A percentile compares a stretch with the other conserved stretches of the same genome.
Conservation (phyloP, 2,113 vertebrate genomes). For the Engystomops pustulosus region DNA sequence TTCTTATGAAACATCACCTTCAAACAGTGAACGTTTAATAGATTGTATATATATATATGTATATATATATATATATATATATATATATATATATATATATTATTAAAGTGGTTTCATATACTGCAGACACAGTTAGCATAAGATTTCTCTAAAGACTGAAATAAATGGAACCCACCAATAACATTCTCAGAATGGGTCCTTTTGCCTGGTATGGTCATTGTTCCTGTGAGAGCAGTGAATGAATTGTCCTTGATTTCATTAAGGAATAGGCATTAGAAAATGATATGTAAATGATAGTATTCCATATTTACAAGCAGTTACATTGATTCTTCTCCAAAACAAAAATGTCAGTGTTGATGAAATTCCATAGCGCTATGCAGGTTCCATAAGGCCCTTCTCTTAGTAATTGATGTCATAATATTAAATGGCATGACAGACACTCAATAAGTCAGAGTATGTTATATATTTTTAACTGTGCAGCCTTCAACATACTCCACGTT, state of each 20-base stretch:
- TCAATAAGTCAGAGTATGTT: constrained; percentile 83
- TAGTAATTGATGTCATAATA: constrained; percentile 81
- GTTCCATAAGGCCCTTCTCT: constrained; percentile 75
- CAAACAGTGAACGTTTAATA: no score
- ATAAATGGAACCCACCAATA: neutral
- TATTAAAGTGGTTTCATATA: no score
- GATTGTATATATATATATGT: no score
- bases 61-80: no score
- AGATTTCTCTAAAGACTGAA: no score
- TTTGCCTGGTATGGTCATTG: neutral
- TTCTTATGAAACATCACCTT: no score
- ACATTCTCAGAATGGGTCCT: neutral
- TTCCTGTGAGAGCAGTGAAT: neutral
- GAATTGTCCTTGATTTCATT: neutral
- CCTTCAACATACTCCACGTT: constrained; percentile 79
- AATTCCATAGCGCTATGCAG: constrained; percentile 60
- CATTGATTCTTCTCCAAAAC: constrained; percentile 13
- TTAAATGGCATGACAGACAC: constrained; percentile 77
- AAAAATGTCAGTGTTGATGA: constrained; percentile 28
- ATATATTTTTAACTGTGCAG: constrained; percentile 78
- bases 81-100: no score
- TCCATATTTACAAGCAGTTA: constrained; percentile 5
- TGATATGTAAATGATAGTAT: neutral
- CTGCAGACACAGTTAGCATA: neutral
- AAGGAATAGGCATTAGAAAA: neutral